Evolutionary conservation across 1,140 invertebrate species (phyloP).

Genomic region (Mamestra configurata): DNA sequence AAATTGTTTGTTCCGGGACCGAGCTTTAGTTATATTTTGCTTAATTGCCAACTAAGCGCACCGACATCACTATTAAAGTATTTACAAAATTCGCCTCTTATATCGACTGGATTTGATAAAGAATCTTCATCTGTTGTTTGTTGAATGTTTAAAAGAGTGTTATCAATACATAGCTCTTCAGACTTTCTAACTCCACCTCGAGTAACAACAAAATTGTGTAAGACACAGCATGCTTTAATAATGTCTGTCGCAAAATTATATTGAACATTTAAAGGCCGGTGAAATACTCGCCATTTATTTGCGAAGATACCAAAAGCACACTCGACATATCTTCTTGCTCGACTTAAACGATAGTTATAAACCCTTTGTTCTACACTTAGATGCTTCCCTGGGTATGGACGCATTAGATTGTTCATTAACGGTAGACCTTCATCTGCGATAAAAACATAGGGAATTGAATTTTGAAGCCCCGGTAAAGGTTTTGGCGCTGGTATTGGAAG

Average conservation of each 20-base stretch:
- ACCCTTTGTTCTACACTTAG: background rate
- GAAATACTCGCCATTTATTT: constrained; percentile 23
- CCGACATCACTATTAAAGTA: constrained; percentile 50
- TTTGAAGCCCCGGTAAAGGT: background rate
- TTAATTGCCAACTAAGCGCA: too few relatives aligned
- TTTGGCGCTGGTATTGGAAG: background rate
- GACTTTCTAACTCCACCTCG: constrained; percentile 29
- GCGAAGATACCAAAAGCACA: constrained; percentile 21
- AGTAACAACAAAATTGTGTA: constrained; percentile 51
- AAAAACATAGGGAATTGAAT: background rate
- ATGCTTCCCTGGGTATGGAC: constrained; percentile 1
- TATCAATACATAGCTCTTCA: background rate
- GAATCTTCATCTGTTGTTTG: background rate
- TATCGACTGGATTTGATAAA: constrained; percentile 24
- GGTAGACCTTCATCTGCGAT: background rate
- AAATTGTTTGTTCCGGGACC: too few relatives aligned
- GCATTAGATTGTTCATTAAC: background rate
- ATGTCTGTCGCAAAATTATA: constrained; percentile 27
- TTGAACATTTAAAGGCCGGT: constrained; percentile 15
- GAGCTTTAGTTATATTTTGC: constrained; percentile 38
- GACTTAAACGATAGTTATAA: constrained; percentile 19
- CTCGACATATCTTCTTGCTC: constrained; percentile 1
- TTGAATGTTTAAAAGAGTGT: background rate
- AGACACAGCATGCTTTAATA: too few relatives aligned
- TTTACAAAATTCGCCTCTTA: constrained; percentile 49